These are phyloP conservation scores for Malachius bipustulatus DNA, from an alignment of 2,888 invertebrate species.

Conservation along the genomic window DNA sequence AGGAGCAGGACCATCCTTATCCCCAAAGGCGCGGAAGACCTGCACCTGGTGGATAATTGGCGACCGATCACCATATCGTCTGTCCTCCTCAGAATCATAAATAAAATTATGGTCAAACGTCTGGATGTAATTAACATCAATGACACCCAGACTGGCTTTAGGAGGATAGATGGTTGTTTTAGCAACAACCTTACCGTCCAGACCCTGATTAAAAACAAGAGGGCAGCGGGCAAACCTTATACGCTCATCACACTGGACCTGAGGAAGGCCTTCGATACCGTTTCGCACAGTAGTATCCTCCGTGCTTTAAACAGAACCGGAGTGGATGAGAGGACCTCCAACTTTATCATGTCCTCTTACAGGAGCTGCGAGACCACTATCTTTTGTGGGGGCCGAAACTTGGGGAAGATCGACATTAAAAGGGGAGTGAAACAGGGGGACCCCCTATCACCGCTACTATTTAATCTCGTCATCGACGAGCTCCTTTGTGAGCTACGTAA, in stretches of 20 bases:
- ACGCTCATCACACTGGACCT: neutral
- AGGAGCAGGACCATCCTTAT: slow-evolving; percentile 11
- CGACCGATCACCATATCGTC: slow-evolving; percentile 14
- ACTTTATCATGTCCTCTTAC: neutral
- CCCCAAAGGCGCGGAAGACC: slow-evolving; percentile 10
- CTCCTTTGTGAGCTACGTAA: neutral
- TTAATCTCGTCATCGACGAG: neutral
- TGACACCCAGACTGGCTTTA: slow-evolving; percentile 12
- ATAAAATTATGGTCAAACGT: slow-evolving; percentile 9
- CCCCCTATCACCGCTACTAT: neutral
- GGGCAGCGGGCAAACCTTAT: neutral
- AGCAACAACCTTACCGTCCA: slow-evolving; percentile 9
- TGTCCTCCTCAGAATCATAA: slow-evolving; percentile 6
- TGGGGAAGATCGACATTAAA: neutral
- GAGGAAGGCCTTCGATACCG: slow-evolving; percentile 2
- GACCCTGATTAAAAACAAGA: neutral
- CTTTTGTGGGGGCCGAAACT: neutral
- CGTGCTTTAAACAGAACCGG: neutral
- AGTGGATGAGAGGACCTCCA: neutral
- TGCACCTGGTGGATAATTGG: slow-evolving; percentile 8
- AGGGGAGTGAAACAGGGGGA: neutral
- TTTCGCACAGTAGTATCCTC: slow-evolving; percentile 1
- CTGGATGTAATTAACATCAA: slow-evolving; percentile 10
- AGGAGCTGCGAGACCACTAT: neutral
- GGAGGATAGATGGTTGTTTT: slow-evolving; percentile 12